Evolutionary conservation across 2,797 vertebrate genomes (phyloP), one percentile per base, ranked within the genome.

Genomic region (Linurgus olivaceus): DNA sequence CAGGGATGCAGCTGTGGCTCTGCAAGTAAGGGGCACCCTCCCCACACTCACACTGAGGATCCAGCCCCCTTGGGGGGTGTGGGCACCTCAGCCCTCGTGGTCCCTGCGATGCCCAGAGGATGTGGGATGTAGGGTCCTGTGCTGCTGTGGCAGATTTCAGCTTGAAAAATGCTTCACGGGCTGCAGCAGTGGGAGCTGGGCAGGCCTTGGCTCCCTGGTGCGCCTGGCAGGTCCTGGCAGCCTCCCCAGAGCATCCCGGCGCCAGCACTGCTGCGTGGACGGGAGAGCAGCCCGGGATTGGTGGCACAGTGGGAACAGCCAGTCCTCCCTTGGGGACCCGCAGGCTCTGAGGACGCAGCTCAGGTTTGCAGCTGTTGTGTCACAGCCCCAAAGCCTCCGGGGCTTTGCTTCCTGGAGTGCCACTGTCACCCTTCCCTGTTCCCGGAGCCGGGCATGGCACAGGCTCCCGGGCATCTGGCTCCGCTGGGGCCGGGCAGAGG

Each of bases 331-430:
- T 6, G 67, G 52, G 71, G 84, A 28, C 14, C 24, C 0, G 4
- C n/a, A 31, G 77, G 44, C 42, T 70, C 74, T 58, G 85, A 83
- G 94, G 94, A 86, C 83, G 72, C 81, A 67, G 85, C 85, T 42
- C 59, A 33, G 54, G 13, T 71, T 67, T 61, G 72, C 18, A 42
- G 78, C 14, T 9, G 71, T 85, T 89, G 50, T 83, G 91, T 94
- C 93, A 94, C 23, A 25, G 89, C 75, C 48, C 78, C 2, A 0
- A 0, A 0, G 24, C 93, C 91, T 50, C 37, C 19, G 2, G 87
- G 94, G 66, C 88, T 95, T 40, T 40, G n/a, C 93, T 94, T 95
- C 91, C 88, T 90, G 94, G 79, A 94, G 68, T 21, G 76, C 28
- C 1, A 45, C 94, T 38, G 61, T 16, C 21, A 15, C 65, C 66